phyloP scores from a whole-genome alignment of 2,888 invertebrate species.

The Phyllotreta striolata region DNA sequence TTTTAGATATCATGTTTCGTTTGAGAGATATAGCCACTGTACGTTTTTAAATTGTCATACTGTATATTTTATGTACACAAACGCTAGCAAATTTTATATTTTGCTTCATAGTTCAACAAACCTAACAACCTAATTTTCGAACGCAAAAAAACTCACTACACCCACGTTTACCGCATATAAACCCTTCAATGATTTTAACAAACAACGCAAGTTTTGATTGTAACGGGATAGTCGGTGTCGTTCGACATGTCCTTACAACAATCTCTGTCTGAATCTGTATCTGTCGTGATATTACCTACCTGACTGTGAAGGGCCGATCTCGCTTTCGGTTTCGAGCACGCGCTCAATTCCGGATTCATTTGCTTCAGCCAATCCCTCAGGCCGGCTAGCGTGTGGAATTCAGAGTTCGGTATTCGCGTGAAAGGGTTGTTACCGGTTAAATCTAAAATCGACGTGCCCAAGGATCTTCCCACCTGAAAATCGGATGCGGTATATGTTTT shows the following conservation, averaged over 20 bases:
- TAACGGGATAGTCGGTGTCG: conserved; percentile 41
- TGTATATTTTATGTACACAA: too few relatives aligned
- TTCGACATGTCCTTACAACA: conserved; percentile 32
- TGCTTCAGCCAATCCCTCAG: conserved; percentile 70
- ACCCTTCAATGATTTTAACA: conserved; percentile 36
- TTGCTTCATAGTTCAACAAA: too few relatives aligned
- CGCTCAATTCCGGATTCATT: conserved; percentile 48
- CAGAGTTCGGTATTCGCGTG: conserved; percentile 82
- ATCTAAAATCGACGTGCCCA: conserved; percentile 86
- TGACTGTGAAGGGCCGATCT: conserved; percentile 24
- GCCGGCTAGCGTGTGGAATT: conserved; percentile 75
- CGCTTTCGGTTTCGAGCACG: conserved; percentile 42
- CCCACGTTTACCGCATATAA: conserved; percentile 20
- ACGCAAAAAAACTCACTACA: background rate
- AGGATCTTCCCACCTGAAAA: conserved; percentile 77
- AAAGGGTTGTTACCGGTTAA: conserved; percentile 82
- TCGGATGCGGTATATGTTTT: background rate
- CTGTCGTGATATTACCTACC: conserved; percentile 43
- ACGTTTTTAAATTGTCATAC: too few relatives aligned
- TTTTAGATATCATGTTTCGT: too few relatives aligned
- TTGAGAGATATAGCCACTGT: too few relatives aligned
- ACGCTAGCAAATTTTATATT: too few relatives aligned
- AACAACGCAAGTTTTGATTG: conserved; percentile 45
- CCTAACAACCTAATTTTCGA: too few relatives aligned
- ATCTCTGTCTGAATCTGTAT: conserved; percentile 55